phyloP scores from a whole-genome alignment of 1,140 invertebrate genomes.

The Campoletis sonorensis region DNA sequence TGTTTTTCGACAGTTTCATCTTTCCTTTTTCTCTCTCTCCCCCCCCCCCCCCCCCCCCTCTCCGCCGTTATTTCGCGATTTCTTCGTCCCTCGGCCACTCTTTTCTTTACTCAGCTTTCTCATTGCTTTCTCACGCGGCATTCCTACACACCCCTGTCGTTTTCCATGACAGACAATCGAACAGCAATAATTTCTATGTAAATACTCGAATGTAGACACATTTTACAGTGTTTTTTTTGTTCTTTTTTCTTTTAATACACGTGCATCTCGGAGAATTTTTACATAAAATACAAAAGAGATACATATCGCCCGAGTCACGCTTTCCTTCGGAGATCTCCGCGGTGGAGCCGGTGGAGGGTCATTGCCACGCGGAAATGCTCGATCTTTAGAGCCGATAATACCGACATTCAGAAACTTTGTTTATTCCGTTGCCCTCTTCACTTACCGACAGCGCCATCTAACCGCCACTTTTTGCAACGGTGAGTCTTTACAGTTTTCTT shows the following conservation, averaged over 20 bases:
- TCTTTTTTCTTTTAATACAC: no score
- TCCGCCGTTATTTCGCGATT: neutral
- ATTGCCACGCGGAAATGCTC: slow-evolving; percentile 57
- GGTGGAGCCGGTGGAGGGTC: slow-evolving; percentile 56
- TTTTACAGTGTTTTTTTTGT: neutral
- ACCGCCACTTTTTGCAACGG: neutral
- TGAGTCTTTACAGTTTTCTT: neutral
- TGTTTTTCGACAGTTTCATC: neutral
- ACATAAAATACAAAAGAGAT: no score
- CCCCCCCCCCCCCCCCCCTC: no score
- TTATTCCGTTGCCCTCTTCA: neutral
- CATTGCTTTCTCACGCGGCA: neutral
- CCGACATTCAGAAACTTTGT: neutral
- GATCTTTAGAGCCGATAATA: slow-evolving; percentile 46
- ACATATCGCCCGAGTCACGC: neutral
- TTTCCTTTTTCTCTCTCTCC: neutral
- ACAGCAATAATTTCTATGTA: neutral
- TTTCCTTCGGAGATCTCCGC: slow-evolving; percentile 55
- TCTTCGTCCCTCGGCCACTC: neutral
- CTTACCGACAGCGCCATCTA: neutral
- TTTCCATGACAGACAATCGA: neutral
- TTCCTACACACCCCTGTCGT: neutral
- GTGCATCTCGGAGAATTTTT: no score
- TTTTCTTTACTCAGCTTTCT: neutral
- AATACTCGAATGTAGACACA: neutral